Base-by-base conservation (phyloP, 1,140 invertebrate genomes). In the Calycopis cecrops region DNA sequence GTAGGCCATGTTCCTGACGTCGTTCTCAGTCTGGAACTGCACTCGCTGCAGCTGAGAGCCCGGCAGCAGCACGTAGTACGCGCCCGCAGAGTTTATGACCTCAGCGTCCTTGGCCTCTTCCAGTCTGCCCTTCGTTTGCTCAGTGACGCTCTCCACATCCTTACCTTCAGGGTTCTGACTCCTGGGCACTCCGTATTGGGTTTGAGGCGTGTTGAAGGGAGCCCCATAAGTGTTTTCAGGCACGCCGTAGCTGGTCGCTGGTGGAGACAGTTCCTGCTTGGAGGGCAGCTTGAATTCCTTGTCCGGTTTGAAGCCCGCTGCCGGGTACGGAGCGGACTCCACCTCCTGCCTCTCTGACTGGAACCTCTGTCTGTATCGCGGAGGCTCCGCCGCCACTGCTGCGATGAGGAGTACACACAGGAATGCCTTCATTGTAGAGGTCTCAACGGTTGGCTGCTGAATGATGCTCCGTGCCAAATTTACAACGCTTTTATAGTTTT, bases 1-100 rank as follows among this genome's bases (percentile, higher is more conserved):
- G 55, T 86, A 86, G 4, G 83, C 83, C 83, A 86, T 86, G 51
- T 85, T 86, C 18, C 71, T 68, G 4, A 78, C 17, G 40, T 86
- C 83, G 40, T 83, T 84, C 40, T 84, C 75, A 1, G 83, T 86
- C 21, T 76, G 66, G 68, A 79, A 86, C 56, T 82, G 79, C 1
- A 86, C 75, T 54, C 75, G 59, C 60, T 86, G 83, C 0, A 86
- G 71, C 60, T 81, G 79, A 6, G 77, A 68, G 7, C 65, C 70
- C 11, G 79, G 81, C 1, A 86, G 55, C 33, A 86, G 63, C 9
- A 86, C 77, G 51, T 84, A 86, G 60, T 86, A 86, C 9, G 77
- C 79, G 4, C 81, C 81, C 55, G 79, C 68, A 48, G 65, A 40
- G 50, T 70, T 80, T 7, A 83, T 55, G 0, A 83, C 72, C 47